phyloP scores from a whole-genome alignment of 2,888 invertebrate species.

The Tigriopus californicus region DNA sequence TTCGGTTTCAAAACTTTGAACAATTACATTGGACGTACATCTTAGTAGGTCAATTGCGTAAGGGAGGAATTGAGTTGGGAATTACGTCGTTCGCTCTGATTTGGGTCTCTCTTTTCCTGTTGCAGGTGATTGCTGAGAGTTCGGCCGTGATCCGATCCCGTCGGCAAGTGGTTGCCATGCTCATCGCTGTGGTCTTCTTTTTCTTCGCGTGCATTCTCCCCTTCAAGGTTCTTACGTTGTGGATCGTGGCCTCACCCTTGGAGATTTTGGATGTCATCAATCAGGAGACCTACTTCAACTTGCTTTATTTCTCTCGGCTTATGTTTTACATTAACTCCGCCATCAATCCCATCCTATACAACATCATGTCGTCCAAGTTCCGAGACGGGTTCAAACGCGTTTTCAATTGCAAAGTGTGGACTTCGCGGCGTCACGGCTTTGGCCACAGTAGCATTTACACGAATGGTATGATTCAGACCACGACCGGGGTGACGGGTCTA shows the following conservation, averaged over 20 bases:
- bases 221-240: constrained; percentile 65
- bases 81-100: not conserved
- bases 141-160: constrained; percentile 17
- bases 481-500: too few species aligned
- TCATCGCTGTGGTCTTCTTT: constrained; percentile 68
- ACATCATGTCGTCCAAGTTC: constrained; percentile 78
- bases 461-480: too few species aligned
- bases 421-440: not conserved
- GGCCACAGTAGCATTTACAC: too few species aligned
- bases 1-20: too few species aligned
- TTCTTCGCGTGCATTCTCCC: constrained; percentile 80
- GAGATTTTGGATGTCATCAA: constrained; percentile 36
- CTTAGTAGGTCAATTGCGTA: too few species aligned
- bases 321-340: constrained; percentile 79
- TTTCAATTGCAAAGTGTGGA: constrained; percentile 1
- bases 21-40: too few species aligned
- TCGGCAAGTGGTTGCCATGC: constrained; percentile 62
- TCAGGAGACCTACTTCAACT: constrained; percentile 57
- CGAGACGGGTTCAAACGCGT: constrained; percentile 30
- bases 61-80: not conserved
- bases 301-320: constrained; percentile 64
- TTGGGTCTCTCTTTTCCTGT: not conserved
- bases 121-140: not conserved
- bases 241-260: constrained; percentile 58
- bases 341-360: constrained; percentile 75